Percentiles rank a stretch among this genome's conserved stretches.
phyloP scores from a whole-genome alignment of 2,113 vertebrate genomes.

The Phalacrocorax aristotelis region DNA sequence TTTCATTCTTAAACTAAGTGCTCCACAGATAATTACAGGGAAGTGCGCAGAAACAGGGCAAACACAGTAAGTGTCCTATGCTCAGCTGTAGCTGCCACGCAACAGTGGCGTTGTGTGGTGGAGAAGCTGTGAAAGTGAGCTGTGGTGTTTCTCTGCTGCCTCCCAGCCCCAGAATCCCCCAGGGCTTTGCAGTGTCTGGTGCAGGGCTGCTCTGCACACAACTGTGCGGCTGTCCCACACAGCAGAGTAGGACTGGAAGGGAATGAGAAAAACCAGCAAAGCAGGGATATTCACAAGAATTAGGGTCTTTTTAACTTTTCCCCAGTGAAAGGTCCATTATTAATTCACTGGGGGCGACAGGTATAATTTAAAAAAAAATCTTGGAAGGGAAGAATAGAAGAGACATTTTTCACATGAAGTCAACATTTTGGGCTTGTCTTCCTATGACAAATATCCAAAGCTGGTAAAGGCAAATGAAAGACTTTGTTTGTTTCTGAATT shows the following conservation, averaged over 20 bases:
- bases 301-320: not conserved
- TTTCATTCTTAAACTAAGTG: not conserved
- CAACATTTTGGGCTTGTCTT: not conserved
- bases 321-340: not conserved
- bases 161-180: not conserved
- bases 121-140: not conserved
- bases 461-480: not conserved
- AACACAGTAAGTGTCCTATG: not conserved
- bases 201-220: fast-evolving
- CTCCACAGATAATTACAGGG: not conserved
- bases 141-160: not conserved
- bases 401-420: not conserved
- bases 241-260: not conserved
- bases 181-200: not conserved
- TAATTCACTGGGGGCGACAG: not conserved
- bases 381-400: not conserved
- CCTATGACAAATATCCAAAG: not conserved
- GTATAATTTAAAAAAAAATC: not conserved
- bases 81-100: not conserved
- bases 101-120: fast-evolving
- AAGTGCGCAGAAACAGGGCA: not conserved
- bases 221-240: fast-evolving
- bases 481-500: not conserved
- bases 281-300: not conserved
- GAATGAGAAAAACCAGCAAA: not conserved